Evolutionary conservation across 1,140 invertebrate species (phyloP).

Genomic region (Vanessa atalanta): DNA sequence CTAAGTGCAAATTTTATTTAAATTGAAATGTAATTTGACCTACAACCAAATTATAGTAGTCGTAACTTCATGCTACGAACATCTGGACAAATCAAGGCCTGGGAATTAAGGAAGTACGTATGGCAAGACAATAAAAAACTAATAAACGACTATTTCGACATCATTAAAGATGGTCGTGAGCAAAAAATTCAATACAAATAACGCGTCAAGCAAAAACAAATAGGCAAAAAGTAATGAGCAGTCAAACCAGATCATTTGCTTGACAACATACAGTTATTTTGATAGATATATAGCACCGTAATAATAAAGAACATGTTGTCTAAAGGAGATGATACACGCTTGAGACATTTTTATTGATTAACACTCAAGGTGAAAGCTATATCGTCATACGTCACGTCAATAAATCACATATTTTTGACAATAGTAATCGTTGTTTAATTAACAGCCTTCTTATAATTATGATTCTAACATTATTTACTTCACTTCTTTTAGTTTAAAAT

Average conservation of each 20-base stretch:
- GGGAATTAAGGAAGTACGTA: slow-evolving; percentile 61
- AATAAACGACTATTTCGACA: slow-evolving; percentile 59
- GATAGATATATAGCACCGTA: slow-evolving; percentile 37
- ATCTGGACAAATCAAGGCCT: slow-evolving; percentile 68
- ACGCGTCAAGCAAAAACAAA: slow-evolving; percentile 49
- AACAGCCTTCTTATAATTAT: too few species aligned
- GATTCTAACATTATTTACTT: too few species aligned
- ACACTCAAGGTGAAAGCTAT: background rate
- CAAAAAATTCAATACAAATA: slow-evolving; percentile 56
- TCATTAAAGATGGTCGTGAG: slow-evolving; percentile 63
- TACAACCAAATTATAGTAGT: slow-evolving; percentile 33
- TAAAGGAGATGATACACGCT: background rate
- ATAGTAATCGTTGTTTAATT: too few species aligned
- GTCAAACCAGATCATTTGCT: slow-evolving; percentile 63
- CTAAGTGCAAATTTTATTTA: slow-evolving; percentile 33
- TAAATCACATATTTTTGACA: too few species aligned
- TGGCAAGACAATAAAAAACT: slow-evolving; percentile 54
- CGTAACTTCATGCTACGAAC: slow-evolving; percentile 44
- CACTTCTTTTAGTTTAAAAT: too few species aligned
- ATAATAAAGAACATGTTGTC: background rate
- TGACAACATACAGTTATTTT: slow-evolving; percentile 54
- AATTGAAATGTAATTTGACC: slow-evolving; percentile 25
- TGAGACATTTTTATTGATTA: background rate
- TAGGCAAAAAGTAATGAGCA: slow-evolving; percentile 52
- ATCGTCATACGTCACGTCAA: too few species aligned